Evolutionary conservation across 92 coral and sea anemone genomes (phyloP), one percentile per base, ranked within the genome.

Genomic region (Umimayanthus kanabou): DNA sequence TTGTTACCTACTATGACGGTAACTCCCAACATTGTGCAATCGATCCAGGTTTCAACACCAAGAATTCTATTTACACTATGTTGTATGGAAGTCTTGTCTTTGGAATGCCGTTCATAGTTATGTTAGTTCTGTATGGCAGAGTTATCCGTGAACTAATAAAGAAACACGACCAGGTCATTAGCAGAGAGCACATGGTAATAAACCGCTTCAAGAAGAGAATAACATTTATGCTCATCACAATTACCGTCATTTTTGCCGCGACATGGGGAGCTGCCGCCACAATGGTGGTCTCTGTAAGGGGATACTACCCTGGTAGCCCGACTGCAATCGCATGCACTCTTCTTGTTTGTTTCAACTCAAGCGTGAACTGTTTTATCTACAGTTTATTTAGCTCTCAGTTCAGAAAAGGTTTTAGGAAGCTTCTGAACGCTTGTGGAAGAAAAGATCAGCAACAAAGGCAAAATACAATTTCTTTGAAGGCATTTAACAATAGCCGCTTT

Each of bases 331-430:
- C 57, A 30, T 67, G 55, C 61, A 25, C 53, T 0, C 20, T 82
- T 67, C 86, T 82, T 9, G 26, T 82, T 5, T 25, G 76, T 42
- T n/a, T n/a, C 9, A 82, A 82, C 39, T 82, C 86, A 13, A 67
- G 86, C 40, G 61, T 66, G 4, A 82, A 82, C 26, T 82, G 86
- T 25, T 82, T 82, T 26, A 29, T 82, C 18, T 82, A 82, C 76
- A 47, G 5, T 14, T 25, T 82, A 25, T 82, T 82, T 82, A 82
- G 86, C 37, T 5, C 8, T 43, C 86, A 82, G 64, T 82, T 82
- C n/a, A 42, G 86, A 15, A 67, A 43, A 82, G 86, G 86, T 40
- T 25, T 82, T 42, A 26, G 23, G 43, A 66, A 65, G 9, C 30
- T 81, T 58, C 71, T 81, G 69, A 20, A 22, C n/a, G 69, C 69